Evolutionary conservation across 2,113 vertebrate species (phyloP).

Genomic region (Hippolais icterina): DNA sequence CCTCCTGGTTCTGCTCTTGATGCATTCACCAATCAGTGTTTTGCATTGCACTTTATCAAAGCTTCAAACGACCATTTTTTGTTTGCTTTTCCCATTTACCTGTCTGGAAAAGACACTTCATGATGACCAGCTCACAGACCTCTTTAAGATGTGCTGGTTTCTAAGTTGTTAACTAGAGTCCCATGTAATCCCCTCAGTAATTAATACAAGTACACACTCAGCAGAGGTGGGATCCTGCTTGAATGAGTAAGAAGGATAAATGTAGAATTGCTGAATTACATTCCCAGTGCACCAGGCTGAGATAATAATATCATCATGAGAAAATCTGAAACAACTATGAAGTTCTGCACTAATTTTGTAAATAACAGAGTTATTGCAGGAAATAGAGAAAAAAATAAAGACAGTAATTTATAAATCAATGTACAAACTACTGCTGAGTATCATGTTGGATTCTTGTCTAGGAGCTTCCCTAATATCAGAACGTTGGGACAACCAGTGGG

Average conservation of each 20-base stretch:
- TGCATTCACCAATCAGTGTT: neutral
- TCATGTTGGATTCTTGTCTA: accelerated
- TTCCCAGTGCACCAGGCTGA: neutral
- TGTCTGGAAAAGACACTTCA: neutral
- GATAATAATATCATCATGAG: neutral
- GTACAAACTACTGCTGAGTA: accelerated
- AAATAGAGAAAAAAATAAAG: neutral
- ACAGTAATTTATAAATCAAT: accelerated
- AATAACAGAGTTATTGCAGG: neutral
- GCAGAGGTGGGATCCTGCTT: neutral
- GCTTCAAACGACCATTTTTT: neutral
- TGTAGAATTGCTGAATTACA: neutral
- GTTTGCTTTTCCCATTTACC: neutral
- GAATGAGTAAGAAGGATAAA: neutral
- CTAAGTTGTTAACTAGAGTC: neutral
- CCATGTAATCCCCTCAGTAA: neutral
- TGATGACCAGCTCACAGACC: neutral
- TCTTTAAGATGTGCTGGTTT: neutral
- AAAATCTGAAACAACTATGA: neutral
- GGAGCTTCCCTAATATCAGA: neutral
- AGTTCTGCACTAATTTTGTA: neutral
- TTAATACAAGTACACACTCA: neutral
- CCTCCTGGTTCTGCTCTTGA: neutral
- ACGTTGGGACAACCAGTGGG: accelerated
- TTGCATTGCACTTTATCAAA: neutral